These are phyloP conservation scores for Passer montanus DNA, from an alignment of 2,113 vertebrate species.

Conservation along the genomic window DNA sequence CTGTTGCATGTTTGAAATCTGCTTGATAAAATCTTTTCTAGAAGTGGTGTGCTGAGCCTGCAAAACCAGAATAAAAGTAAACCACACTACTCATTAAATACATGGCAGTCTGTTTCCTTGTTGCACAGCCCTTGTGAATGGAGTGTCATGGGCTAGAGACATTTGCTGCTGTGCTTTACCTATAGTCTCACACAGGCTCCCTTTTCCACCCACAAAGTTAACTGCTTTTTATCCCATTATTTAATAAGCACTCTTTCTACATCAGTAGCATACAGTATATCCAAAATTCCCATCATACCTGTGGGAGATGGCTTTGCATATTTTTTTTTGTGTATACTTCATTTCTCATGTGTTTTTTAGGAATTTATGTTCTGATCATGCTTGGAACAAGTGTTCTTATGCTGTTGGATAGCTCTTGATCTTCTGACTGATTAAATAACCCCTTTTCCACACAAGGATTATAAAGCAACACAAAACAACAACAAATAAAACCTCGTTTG, in stretches of 20 bases:
- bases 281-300: not conserved
- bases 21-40: not conserved
- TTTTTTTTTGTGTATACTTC: not conserved
- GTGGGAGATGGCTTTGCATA: not conserved
- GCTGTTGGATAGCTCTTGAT: constrained; percentile 8
- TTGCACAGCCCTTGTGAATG: constrained; percentile 70
- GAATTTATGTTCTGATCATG: not conserved
- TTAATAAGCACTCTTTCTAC: not conserved
- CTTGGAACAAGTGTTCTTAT: not conserved
- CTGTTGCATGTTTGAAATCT: not conserved
- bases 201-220: not conserved
- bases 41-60: not conserved
- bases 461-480: constrained; percentile 25
- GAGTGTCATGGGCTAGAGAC: constrained; percentile 69
- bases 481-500: constrained; percentile 23
- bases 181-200: not conserved
- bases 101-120: constrained; percentile 47
- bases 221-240: not conserved
- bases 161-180: not conserved
- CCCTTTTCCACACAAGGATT: not conserved
- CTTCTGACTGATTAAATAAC: constrained; percentile 45
- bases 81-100: not conserved
- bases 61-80: not conserved
- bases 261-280: not conserved
- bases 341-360: not conserved